Evolutionary conservation across 1,140 invertebrate species (phyloP), one percentile per base, ranked within the genome.

Genomic region (Ctenoplectra terminalis): DNA sequence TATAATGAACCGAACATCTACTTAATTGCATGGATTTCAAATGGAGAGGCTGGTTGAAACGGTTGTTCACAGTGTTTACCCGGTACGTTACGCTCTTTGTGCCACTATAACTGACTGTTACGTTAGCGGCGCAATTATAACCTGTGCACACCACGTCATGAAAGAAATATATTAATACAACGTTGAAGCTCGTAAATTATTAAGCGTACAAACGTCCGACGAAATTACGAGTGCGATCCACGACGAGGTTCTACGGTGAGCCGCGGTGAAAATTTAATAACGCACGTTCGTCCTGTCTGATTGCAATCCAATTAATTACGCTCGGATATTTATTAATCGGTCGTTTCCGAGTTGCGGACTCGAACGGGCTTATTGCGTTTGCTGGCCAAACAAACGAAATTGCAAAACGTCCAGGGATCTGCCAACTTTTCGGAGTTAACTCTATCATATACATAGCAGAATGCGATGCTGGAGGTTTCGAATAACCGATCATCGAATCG

Each of bases 231-330:
- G 40, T 9, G 40, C 78, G 48, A 85, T 81, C 64, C 52, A 43
- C 71, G 75, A 72, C 46, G 31, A 37, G 60, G 23, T 29, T 43
- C 40, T 52, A 50, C 46, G 31, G 82, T 60, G 50, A 67, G 60
- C 54, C 48, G 37, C 56, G 60, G 73, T 83, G 83, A 82, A 85
- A 88, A 88, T 88, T 88, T 87, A 88, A 85, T 87, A 82, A 79
- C 80, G 78, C 73, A 67, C 78, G 80, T 83, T 77, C 67, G 48
- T 76, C 46, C 61, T 72, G 71, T 87, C 80, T 74, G 86, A 88
- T 88, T 81, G 83, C 83, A 69, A 88, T 87, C 87, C 60, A 85
- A 87, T 87, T 88, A 88, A 88, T 88, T 85, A 85, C 72, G 66
- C 70, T 64, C 66, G 77, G 66, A 88, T 88, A 88, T 88, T 88